Base-by-base conservation (phyloP, 1,140 invertebrate genomes). In the Cydia strobilella region DNA sequence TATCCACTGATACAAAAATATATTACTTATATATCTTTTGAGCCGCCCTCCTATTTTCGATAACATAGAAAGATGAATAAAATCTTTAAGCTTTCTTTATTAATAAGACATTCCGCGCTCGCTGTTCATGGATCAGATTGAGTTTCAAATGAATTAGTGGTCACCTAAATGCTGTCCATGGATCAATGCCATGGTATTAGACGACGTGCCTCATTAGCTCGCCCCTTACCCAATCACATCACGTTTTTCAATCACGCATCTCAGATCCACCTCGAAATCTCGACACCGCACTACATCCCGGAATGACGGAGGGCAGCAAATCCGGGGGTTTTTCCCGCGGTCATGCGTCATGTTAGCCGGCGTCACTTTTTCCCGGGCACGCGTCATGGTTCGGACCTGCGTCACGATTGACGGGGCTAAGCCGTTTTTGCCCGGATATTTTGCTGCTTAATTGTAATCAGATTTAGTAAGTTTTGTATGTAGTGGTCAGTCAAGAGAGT, bases 391-490 rank as follows among this genome's bases (percentile, higher is more conserved):
- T 51, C 27, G 23, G 63, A 39, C 65, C 65, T 69, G 65, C 65
- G 65, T 69, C 65, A 69, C 65, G 13, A 69, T 69, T 69, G 65
- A 69, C 65, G 65, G 25, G 63, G 27, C 65, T 69, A 18, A 35
- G 65, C 35, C n/a, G 63, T 66, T 59, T 59, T 59, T 59, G 54
- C 54, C 48, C n/a, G 54, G 54, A 0, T 59, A 23, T 59, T 23
- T 23, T n/a, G 20, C n/a, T 23, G 54, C 18, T 59, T 23, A 59
- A 59, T 59, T 59, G 54, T 59, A 59, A 59, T 59, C 20, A 7
- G 54, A 59, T 59, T 59, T 59, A 23, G 54, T 54, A 54, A 54
- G 51, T 59, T 59, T 23, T 59, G 54, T 54, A 48, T 5, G 54
- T 59, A 59, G 54, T 59, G 18, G 1, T 5, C 6, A 9, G 20